Percentiles rank a stretch among this genome's conserved stretches.
Conservation (phyloP, 2,797 vertebrate species). For the Fringilla coelebs region DNA sequence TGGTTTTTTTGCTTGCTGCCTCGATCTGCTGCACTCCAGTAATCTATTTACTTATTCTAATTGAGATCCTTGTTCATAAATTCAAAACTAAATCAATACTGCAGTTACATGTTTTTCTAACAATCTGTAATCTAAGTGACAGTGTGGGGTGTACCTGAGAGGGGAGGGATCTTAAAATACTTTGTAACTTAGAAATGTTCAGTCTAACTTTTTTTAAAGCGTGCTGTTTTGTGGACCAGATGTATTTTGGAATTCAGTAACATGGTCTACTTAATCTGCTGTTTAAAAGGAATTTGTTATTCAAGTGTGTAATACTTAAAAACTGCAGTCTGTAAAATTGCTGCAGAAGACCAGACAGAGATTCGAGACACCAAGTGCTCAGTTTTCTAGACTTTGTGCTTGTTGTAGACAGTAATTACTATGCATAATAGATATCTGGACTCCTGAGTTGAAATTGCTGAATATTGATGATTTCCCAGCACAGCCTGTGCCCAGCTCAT, state of each 20-base stretch:
- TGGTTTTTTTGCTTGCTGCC: neutral
- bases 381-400: neutral
- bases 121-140: neutral
- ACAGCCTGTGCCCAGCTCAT: neutral
- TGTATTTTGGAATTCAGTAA: neutral
- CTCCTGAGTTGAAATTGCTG: neutral
- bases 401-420: neutral
- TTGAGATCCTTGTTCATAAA: slow-evolving; percentile 58
- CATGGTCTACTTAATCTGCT: neutral
- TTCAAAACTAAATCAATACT: slow-evolving; percentile 38
- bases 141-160: neutral
- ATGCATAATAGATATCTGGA: neutral
- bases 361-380: neutral
- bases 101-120: neutral
- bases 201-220: neutral
- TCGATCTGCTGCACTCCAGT: slow-evolving; percentile 16
- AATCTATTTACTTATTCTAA: slow-evolving; percentile 57
- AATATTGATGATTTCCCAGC: neutral
- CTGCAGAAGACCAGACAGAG: neutral
- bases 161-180: neutral
- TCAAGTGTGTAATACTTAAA: neutral
- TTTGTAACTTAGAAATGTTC: neutral
- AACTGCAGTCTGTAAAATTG: neutral
- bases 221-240: neutral
- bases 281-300: neutral